Percentiles rank a stretch among this genome's conserved stretches.
Conservation (phyloP, 2,797 vertebrate species). For the Lagothrix lagotricha region DNA sequence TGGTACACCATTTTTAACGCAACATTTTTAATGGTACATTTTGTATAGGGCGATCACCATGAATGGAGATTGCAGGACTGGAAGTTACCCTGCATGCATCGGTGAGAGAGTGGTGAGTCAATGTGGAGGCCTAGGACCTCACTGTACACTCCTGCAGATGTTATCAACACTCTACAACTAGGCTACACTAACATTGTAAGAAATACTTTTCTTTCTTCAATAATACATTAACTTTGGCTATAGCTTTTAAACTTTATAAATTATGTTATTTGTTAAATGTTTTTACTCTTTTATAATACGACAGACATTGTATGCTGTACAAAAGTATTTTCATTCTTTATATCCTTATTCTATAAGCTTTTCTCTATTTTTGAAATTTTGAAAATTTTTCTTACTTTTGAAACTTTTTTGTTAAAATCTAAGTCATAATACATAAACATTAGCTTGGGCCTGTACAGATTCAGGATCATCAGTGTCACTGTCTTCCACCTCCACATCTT, state of each 20-base stretch:
- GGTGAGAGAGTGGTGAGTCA: not conserved
- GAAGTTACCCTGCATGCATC: not conserved
- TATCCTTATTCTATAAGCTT: not conserved
- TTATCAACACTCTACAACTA: not conserved
- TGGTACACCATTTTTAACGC: not conserved
- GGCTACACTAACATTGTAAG: not conserved
- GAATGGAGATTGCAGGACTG: not conserved
- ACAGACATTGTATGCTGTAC: not conserved
- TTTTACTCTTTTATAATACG: not conserved
- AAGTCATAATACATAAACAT: not conserved
- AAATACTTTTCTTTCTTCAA: not conserved
- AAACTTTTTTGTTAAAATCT: not conserved
- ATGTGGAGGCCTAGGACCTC: not conserved
- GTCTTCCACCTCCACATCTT: not conserved
- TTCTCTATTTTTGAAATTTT: not conserved
- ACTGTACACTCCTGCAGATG: not conserved
- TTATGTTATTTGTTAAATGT: not conserved
- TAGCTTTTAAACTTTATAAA: not conserved
- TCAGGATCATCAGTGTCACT: not conserved
- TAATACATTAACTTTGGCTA: not conserved
- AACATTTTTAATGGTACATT: too few species aligned
- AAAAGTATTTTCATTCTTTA: not conserved
- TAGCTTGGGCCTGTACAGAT: not conserved
- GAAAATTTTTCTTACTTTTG: not conserved
- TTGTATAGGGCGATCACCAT: not conserved